A percentile compares a stretch with the other conserved stretches of the same genome.
Evolutionary conservation across 2,888 invertebrate genomes (phyloP).

Genomic region (Hypsopygia costalis): DNA sequence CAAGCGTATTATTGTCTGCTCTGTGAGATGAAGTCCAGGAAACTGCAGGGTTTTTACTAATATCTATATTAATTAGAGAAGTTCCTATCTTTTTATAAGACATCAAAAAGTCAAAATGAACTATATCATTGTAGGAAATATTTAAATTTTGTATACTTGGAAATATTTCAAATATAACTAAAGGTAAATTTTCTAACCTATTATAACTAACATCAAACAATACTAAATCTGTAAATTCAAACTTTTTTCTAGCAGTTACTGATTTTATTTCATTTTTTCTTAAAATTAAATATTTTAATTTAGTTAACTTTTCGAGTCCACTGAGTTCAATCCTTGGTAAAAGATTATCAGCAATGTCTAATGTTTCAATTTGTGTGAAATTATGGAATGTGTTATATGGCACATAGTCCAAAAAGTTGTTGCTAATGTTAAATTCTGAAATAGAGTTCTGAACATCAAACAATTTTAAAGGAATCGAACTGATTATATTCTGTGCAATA

Average conservation of each 20-base stretch:
- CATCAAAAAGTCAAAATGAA: slow-evolving; percentile 58
- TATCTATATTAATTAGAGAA: slow-evolving; percentile 61
- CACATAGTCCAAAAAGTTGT: slow-evolving; percentile 86
- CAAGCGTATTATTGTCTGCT: slow-evolving; percentile 52
- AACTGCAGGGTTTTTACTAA: slow-evolving; percentile 63
- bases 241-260: slow-evolving; percentile 54
- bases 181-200: slow-evolving; percentile 52
- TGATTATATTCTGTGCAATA: slow-evolving; percentile 86
- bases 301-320: slow-evolving; percentile 58
- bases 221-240: slow-evolving; percentile 52
- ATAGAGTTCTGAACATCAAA: slow-evolving; percentile 85
- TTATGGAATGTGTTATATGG: slow-evolving; percentile 89
- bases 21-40: slow-evolving; percentile 50
- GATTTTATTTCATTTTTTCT: slow-evolving; percentile 67
- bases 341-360: slow-evolving; percentile 85
- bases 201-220: slow-evolving; percentile 66
- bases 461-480: slow-evolving; percentile 82
- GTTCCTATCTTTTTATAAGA: slow-evolving; percentile 45
- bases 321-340: slow-evolving; percentile 86
- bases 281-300: slow-evolving; percentile 59
- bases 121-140: slow-evolving; percentile 63
- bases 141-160: slow-evolving; percentile 68
- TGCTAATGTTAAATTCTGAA: slow-evolving; percentile 87
- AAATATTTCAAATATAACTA: slow-evolving; percentile 58
- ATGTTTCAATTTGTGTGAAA: slow-evolving; percentile 85